phyloP scores from a whole-genome alignment of 2,888 invertebrate species.

The Cynaeus angustus region DNA sequence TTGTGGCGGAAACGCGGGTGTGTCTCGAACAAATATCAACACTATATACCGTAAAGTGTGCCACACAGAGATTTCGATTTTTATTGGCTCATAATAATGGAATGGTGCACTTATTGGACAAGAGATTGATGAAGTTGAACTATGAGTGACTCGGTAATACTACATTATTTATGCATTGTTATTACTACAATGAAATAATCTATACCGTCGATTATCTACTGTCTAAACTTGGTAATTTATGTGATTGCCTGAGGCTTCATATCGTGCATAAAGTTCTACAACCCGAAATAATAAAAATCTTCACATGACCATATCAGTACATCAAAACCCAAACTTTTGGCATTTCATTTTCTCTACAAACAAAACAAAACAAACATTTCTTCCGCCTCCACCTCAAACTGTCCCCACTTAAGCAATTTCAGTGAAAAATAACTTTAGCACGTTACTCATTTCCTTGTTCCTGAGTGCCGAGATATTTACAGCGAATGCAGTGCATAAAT shows the following conservation, averaged over 20 bases:
- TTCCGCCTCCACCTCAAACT: neutral
- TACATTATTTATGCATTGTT: neutral
- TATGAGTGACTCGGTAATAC: neutral
- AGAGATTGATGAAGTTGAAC: slow-evolving; percentile 4
- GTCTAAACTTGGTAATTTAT: neutral
- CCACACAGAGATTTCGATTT: slow-evolving; percentile 6
- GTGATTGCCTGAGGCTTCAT: too few species aligned
- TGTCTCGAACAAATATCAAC: slow-evolving; percentile 30
- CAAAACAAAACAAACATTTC: neutral
- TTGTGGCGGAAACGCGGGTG: slow-evolving; percentile 11
- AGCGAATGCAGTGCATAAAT: slow-evolving; percentile 7
- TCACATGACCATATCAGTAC: too few species aligned
- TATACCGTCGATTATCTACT: neutral
- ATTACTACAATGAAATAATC: neutral
- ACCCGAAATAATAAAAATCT: too few species aligned
- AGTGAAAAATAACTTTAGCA: slow-evolving; percentile 7
- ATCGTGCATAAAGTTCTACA: too few species aligned
- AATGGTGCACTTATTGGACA: neutral
- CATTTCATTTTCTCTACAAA: neutral
- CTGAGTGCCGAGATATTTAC: slow-evolving; percentile 12
- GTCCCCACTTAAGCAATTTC: slow-evolving; percentile 1
- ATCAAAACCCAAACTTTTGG: neutral
- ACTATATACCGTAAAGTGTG: slow-evolving; percentile 11
- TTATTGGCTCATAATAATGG: neutral
- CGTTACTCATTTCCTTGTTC: slow-evolving; percentile 10